Conservation (phyloP, 2,797 vertebrate species). For the Zalophus californianus region DNA sequence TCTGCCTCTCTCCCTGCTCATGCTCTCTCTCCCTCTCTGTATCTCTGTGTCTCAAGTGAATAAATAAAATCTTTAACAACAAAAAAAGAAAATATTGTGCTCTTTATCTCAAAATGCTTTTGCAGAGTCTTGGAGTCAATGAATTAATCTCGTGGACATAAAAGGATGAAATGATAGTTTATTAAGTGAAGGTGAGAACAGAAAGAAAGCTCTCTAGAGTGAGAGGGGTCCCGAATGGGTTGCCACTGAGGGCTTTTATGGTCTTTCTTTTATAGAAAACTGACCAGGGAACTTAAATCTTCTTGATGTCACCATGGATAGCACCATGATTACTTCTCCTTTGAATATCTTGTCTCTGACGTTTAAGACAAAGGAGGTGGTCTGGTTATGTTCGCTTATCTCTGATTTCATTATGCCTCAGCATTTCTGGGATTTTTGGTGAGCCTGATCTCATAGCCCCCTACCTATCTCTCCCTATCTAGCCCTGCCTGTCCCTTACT, state of each 20-base stretch:
- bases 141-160: neutral
- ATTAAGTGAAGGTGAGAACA: neutral
- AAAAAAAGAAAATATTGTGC: neutral
- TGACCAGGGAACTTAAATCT: neutral
- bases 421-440: neutral
- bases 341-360: neutral
- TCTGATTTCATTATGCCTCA: neutral
- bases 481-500: neutral
- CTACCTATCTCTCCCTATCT: neutral
- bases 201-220: neutral
- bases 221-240: neutral
- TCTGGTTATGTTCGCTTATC: neutral
- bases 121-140: neutral
- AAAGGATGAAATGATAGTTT: neutral
- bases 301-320: neutral
- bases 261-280: neutral
- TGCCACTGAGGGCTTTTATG: neutral
- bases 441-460: neutral
- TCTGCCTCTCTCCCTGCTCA: no score
- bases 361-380: neutral
- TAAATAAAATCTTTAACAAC: no score
- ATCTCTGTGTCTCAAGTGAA: no score
- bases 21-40: no score
- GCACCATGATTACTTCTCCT: neutral
- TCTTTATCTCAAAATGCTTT: neutral